Evolutionary conservation across 2,797 vertebrate genomes (phyloP).

Genomic region (Buceros bicornis): DNA sequence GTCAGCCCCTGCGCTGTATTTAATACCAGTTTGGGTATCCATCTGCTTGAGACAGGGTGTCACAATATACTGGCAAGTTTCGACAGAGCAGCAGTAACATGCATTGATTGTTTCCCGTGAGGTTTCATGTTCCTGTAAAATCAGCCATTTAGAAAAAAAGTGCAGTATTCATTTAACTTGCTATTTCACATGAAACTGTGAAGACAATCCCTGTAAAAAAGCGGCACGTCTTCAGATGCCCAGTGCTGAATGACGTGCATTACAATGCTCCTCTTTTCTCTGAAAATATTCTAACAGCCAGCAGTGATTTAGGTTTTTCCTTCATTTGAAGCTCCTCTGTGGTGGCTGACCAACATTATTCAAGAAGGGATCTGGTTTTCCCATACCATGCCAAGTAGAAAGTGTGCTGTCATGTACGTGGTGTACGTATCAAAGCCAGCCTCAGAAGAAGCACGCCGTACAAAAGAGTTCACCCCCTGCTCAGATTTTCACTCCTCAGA

Average conservation of each 20-base stretch:
- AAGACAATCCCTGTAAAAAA: slow-evolving; percentile 1
- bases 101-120: slow-evolving; percentile 17
- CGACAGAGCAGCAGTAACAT: slow-evolving; percentile 2
- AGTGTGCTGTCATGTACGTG: fast-evolving
- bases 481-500: neutral
- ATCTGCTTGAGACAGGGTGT: slow-evolving; percentile 29
- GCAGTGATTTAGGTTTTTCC: slow-evolving; percentile 35
- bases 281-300: slow-evolving; percentile 39
- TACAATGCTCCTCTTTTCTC: neutral
- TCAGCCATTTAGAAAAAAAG: neutral
- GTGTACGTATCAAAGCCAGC: neutral
- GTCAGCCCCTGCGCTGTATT: neutral
- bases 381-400: neutral
- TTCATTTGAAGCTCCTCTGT: slow-evolving; percentile 39
- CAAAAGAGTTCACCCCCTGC: fast-evolving
- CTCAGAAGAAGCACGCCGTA: fast-evolving
- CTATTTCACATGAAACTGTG: slow-evolving; percentile 28
- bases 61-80: slow-evolving; percentile 44
- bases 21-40: slow-evolving; percentile 24
- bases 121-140: slow-evolving; percentile 51
- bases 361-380: neutral
- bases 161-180: neutral
- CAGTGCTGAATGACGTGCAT: neutral
- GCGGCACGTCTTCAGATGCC: slow-evolving; percentile 6
- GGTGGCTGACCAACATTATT: slow-evolving; percentile 45